Percentiles rank a stretch among this genome's conserved stretches.
Evolutionary conservation across 2,888 invertebrate genomes (phyloP).

Genomic region (Eucera pruinosa): DNA sequence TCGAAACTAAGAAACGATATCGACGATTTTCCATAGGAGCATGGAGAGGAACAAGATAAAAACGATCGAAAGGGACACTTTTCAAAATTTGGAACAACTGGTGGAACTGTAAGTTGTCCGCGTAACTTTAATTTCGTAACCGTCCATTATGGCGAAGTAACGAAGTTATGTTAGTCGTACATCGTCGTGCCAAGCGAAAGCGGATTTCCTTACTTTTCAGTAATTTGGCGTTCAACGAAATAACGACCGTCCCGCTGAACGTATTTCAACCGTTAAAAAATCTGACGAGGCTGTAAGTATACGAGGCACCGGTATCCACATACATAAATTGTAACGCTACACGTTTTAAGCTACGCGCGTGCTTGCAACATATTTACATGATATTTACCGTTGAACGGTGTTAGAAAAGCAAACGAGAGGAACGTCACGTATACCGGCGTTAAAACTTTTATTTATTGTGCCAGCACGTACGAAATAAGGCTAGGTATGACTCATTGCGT

Average conservation of each 20-base stretch:
- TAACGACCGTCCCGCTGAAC: slow-evolving; percentile 83
- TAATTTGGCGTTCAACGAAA: slow-evolving; percentile 85
- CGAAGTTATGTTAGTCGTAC: not conserved
- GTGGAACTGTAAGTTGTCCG: slow-evolving; percentile 85
- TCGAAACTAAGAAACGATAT: slow-evolving; percentile 35
- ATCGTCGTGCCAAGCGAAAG: slow-evolving; percentile 2
- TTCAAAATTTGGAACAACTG: slow-evolving; percentile 83
- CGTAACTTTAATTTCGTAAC: not conserved
- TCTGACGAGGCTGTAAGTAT: slow-evolving; percentile 86
- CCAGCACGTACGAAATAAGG: slow-evolving; percentile 38
- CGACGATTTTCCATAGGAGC: slow-evolving; percentile 74
- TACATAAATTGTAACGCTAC: slow-evolving; percentile 54
- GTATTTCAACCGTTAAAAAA: slow-evolving; percentile 83
- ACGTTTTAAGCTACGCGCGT: slow-evolving; percentile 66
- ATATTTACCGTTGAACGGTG: slow-evolving; percentile 60
- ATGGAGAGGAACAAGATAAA: slow-evolving; percentile 83
- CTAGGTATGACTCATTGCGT: not conserved
- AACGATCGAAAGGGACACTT: slow-evolving; percentile 84
- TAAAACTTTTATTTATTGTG: slow-evolving; percentile 58
- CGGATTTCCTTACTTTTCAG: slow-evolving; percentile 77
- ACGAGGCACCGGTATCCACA: slow-evolving; percentile 30
- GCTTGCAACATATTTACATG: slow-evolving; percentile 61
- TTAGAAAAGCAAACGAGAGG: slow-evolving; percentile 53
- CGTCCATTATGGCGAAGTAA: slow-evolving; percentile 1
- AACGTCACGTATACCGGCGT: slow-evolving; percentile 66